Percentiles rank a stretch among this genome's conserved stretches.
phyloP scores from a whole-genome alignment of 2,797 vertebrate genomes.

The Vireo griseus region DNA sequence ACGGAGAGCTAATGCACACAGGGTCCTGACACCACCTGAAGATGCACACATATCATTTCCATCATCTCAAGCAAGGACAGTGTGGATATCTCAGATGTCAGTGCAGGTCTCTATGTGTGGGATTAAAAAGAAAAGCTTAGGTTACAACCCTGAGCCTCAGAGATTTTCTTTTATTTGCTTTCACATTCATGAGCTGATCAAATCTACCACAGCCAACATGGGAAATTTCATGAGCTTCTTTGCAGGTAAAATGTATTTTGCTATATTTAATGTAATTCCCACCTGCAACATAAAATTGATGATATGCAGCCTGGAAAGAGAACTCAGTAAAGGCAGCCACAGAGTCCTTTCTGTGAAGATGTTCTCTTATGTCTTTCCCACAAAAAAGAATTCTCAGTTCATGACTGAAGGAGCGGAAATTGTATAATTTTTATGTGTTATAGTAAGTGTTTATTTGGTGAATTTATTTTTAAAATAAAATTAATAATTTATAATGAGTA shows the following conservation, averaged over 20 bases:
- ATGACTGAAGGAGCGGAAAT: slow-evolving; percentile 25
- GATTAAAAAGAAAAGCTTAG: not conserved
- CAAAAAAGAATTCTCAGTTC: not conserved
- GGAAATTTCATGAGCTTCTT: not conserved
- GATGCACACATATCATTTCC: not conserved
- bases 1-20: not conserved
- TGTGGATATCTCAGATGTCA: not conserved
- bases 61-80: not conserved
- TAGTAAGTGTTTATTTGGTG: not conserved
- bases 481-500: slow-evolving; percentile 57
- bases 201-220: not conserved
- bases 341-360: not conserved
- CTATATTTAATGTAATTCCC: not conserved
- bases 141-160: not conserved
- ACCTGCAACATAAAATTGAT: not conserved
- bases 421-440: not conserved
- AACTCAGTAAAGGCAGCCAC: not conserved
- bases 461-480: slow-evolving; percentile 47
- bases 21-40: not conserved
- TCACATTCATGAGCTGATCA: slow-evolving; percentile 1
- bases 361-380: not conserved
- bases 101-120: not conserved
- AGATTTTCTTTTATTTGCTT: slow-evolving; percentile 23
- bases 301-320: not conserved
- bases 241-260: not conserved